A percentile compares a stretch with the other conserved stretches of the same genome.
Evolutionary conservation across 2,797 vertebrate species (phyloP).

Genomic region (Squalus acanthias): DNA sequence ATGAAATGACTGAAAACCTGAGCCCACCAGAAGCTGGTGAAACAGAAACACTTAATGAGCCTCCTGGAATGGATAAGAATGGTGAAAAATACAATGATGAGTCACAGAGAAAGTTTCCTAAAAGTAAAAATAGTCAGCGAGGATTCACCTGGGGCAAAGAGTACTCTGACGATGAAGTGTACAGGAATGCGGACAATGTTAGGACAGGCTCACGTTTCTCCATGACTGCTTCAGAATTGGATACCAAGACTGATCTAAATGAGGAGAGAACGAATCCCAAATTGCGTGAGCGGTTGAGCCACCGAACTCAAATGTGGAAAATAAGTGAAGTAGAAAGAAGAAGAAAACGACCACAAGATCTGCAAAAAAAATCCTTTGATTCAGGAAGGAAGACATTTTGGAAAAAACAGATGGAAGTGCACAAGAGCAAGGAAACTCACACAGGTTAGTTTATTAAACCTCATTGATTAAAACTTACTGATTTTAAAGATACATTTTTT

Average conservation of each 20-base stretch:
- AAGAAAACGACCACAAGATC: slow-evolving; percentile 55
- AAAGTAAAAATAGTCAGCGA: slow-evolving; percentile 61
- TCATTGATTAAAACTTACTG: not conserved
- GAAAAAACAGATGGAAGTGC: slow-evolving; percentile 67
- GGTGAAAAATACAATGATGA: slow-evolving; percentile 51
- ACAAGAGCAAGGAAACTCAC: slow-evolving; percentile 91
- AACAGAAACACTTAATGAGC: slow-evolving; percentile 55
- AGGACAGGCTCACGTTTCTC: slow-evolving; percentile 48
- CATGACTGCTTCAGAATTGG: slow-evolving; percentile 47
- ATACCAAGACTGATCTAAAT: slow-evolving; percentile 55
- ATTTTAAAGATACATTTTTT: not conserved
- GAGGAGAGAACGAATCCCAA: slow-evolving; percentile 47
- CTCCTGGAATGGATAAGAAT: slow-evolving; percentile 51
- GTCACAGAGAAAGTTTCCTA: slow-evolving; percentile 53
- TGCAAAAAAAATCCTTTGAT: slow-evolving; percentile 59
- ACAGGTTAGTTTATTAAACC: slow-evolving; percentile 65
- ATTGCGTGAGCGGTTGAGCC: slow-evolving; percentile 48
- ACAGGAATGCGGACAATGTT: slow-evolving; percentile 51
- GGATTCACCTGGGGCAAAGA: slow-evolving; percentile 60
- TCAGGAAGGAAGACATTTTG: slow-evolving; percentile 60
- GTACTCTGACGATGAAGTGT: slow-evolving; percentile 50
- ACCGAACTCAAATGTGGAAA: slow-evolving; percentile 48
- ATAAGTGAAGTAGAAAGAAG: slow-evolving; percentile 53
- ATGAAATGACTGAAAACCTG: slow-evolving; percentile 51
- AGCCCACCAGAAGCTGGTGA: slow-evolving; percentile 56